Evolutionary conservation across 2,797 vertebrate species (phyloP), one percentile per base, ranked within the genome.

Genomic region (Onychomys leucogaster): DNA sequence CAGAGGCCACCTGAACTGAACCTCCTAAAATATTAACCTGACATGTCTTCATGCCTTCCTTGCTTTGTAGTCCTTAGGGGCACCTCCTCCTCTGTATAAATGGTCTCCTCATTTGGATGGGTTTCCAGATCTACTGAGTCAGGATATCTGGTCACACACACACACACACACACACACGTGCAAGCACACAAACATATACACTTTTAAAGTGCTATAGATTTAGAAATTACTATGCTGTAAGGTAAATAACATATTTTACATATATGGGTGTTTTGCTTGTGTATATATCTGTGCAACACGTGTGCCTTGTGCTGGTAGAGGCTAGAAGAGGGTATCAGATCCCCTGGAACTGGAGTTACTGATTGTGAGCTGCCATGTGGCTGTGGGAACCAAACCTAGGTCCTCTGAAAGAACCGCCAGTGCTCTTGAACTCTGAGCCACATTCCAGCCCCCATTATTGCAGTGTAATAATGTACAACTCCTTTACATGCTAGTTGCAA

Each of bases 141-240:
- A 14, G 1, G 23, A 59, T 59, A 57, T 37, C 21, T 49, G 14
- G 25, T 19, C 65, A n/a, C 2, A 17, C 34, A n/a, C 34, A 7
- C 65, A n/a, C 0, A 5, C 65, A 67, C 1, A 78, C 16, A 52
- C 49, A 52, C 5, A 37, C 21, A 71, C 14, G 52, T 10, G 12
- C 2, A 76, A 2, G 19, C 8, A 71, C 17, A 32, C 14, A 23
- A 2, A 27, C 23, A 17, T 13, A 4, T 3, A 63, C 1, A n/a
- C 37, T 43, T 63, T 67, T 71, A 82, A n/a, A 46, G 13, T 25
- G 46, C 55, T 34, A 57, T 43, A 29, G 43, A 75, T 83, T 76
- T 94, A 46, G 57, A 81, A 13, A 77, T 12, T 2, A 2, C 2
- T 71, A 12, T 81, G 6, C 29, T 59, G 3, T 25, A 37, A 32